A percentile compares a stretch with the other conserved stretches of the same genome.
Evolutionary conservation across 2,888 invertebrate species (phyloP).

Genomic region (Ferdinandea cuprea): DNA sequence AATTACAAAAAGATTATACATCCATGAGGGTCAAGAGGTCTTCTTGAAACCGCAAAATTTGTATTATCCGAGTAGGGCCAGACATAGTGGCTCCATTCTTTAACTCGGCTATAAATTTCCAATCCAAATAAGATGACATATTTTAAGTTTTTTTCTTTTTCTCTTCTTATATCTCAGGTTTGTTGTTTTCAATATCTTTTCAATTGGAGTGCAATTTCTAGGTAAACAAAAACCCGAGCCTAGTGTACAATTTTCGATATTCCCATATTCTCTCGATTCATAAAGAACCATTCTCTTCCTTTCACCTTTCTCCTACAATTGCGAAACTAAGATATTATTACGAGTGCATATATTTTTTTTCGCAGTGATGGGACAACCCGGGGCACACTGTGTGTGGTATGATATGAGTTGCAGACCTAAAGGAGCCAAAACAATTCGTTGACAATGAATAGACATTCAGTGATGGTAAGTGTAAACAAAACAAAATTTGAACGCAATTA

Average conservation of each 20-base stretch:
- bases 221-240: conserved; percentile 21
- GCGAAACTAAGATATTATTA: conserved; percentile 63
- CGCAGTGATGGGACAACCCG: conserved; percentile 31
- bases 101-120: conserved; percentile 58
- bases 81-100: conserved; percentile 68
- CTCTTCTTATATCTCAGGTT: conserved; percentile 28
- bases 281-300: conserved; percentile 28
- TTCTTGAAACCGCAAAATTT: conserved; percentile 63
- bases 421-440: conserved; percentile 56
- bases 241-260: conserved; percentile 22
- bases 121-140: conserved; percentile 69
- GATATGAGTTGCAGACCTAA: conserved; percentile 38
- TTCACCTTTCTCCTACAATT: conserved; percentile 50
- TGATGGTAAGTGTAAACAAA: conserved; percentile 62
- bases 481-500: conserved; percentile 45
- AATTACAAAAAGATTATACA: conserved; percentile 59
- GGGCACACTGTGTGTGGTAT: conserved; percentile 63
- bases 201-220: conserved; percentile 51
- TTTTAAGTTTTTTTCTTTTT: too few relatives aligned
- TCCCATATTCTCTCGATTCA: conserved; percentile 24
- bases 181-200: conserved; percentile 26
- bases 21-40: conserved; percentile 44
- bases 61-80: conserved; percentile 63
- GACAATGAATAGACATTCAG: conserved; percentile 27
- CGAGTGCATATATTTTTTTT: conserved; percentile 30